Evolutionary conservation across 53 echinoderm and acorn worm species (phyloP).

Genomic region (Stichopus horrens): DNA sequence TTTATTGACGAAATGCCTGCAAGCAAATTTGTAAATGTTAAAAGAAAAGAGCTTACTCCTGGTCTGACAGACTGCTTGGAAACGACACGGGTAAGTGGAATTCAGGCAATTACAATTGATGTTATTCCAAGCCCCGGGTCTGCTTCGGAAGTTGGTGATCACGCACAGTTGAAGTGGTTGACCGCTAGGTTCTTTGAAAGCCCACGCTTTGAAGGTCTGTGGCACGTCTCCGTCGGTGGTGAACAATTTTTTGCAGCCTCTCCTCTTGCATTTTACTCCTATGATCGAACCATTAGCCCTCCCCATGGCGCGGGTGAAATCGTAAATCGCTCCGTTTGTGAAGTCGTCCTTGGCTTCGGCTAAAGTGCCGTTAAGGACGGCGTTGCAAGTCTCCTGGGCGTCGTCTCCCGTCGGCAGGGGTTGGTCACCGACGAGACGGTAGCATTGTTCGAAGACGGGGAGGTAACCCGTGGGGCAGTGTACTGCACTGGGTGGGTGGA

Average conservation of each 20-base stretch:
- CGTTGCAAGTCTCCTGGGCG: not conserved
- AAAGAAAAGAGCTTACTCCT: not conserved
- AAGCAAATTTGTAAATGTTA: no score
- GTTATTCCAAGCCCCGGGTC: conserved; percentile 39
- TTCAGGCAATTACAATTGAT: conserved; percentile 29
- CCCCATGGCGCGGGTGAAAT: not conserved
- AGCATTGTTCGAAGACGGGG: conserved; percentile 31
- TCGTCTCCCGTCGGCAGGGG: conserved; percentile 15
- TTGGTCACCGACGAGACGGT: not conserved
- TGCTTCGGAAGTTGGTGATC: conserved; percentile 24
- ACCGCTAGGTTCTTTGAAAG: conserved; percentile 35
- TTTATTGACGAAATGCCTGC: no score
- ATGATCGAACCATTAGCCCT: conserved; percentile 19
- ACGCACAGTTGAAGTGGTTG: conserved; percentile 24
- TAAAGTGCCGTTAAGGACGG: not conserved
- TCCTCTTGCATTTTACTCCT: conserved; percentile 17
- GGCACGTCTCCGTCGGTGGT: not conserved
- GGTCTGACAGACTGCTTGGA: conserved; percentile 39
- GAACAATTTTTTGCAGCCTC: conserved; percentile 20
- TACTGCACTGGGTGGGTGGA: conserved; percentile 1
- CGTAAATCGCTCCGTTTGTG: conserved; percentile 41
- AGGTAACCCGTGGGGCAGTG: not conserved
- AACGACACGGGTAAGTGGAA: conserved; percentile 32
- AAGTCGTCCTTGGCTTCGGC: conserved; percentile 46
- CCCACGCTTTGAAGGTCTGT: conserved; percentile 36